Base-by-base conservation (phyloP, 2,797 vertebrate species). In the Eidolon dupreanum region DNA sequence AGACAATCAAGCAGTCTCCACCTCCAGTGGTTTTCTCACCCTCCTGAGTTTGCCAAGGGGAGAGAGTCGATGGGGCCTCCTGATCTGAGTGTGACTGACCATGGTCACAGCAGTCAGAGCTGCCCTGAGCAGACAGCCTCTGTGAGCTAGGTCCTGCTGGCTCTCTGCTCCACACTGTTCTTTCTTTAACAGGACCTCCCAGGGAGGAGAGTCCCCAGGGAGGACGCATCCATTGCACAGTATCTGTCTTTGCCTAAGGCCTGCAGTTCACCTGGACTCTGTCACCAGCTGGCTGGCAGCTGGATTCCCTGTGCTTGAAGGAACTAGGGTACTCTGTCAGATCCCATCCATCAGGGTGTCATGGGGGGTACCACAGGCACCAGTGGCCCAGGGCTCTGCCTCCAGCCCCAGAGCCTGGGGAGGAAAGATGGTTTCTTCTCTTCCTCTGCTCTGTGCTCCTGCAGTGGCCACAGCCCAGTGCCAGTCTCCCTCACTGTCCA, bases 211-310 rank as follows among this genome's bases (percentile, higher is more conserved):
- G 84, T 53, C 86, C 81, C 53, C 26, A 26, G 87, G 65, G 86
- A 93, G 33, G 38, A 93, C 31, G 75, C 51, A 82, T 70, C 77
- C 73, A 93, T 96, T 95, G 84, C 73, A 82, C 55, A 59, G 75
- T 87, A 24, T 85, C 83, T 92, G 75, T 94, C 41, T 1, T 73
- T 71, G 96, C 97, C 94, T 26, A 13, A 83, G 95, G 97, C 87
- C 94, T 46, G 43, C 5, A 77, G 75, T 93, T 93, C 33, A 63
- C 61, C 86, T 82, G 75, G 65, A 88, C 83, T 84, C 33, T 2
- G 70, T 77, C 31, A 75, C 68, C 89, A 87, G 55, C 24, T 70
- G 79, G 53, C 89, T 68, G 71, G 70, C 33, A 2, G 28, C 51
- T 77, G 22, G 78, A 79, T n/a, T 90, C 83, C 74, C 26, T 13